These are phyloP conservation scores for Choristoneura fumiferana DNA, from an alignment of 1,140 invertebrate genomes.

Conservation along the genomic window DNA sequence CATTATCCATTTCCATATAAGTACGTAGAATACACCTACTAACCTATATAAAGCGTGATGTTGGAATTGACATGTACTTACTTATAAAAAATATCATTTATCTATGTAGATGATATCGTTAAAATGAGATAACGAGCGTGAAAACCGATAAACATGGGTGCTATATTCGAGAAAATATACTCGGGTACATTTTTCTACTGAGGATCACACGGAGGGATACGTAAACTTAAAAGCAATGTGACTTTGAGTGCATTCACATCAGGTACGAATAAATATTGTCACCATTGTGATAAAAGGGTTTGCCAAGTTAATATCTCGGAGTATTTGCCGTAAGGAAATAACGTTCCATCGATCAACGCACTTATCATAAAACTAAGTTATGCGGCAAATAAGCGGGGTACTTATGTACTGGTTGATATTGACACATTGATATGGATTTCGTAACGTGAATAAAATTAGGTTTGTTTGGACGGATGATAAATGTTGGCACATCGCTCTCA, in stretches of 20 bases:
- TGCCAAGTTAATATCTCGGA: neutral
- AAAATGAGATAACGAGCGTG: neutral
- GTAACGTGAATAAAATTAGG: neutral
- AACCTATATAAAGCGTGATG: neutral
- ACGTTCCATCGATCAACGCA: slow-evolving; percentile 8
- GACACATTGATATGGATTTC: slow-evolving; percentile 15
- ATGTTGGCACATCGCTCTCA: slow-evolving; percentile 10
- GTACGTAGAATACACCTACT: neutral
- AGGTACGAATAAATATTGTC: slow-evolving; percentile 6
- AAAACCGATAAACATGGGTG: too few relatives aligned
- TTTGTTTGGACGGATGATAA: slow-evolving; percentile 13
- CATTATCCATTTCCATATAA: too few relatives aligned
- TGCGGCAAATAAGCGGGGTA: slow-evolving; percentile 10
- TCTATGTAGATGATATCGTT: slow-evolving; percentile 6
- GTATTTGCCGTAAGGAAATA: slow-evolving; percentile 6
- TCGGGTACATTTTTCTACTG: too few relatives aligned
- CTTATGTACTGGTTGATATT: neutral
- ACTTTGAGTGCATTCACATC: slow-evolving; percentile 8
- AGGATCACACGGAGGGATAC: too few relatives aligned
- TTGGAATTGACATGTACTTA: slow-evolving; percentile 4
- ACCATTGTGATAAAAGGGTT: slow-evolving; percentile 2
- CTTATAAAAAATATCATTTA: neutral
- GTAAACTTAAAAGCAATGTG: too few relatives aligned
- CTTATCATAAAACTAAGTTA: neutral
- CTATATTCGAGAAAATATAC: too few relatives aligned